Conservation (phyloP, 2,113 vertebrate species). For the Muscicapa adusta region DNA sequence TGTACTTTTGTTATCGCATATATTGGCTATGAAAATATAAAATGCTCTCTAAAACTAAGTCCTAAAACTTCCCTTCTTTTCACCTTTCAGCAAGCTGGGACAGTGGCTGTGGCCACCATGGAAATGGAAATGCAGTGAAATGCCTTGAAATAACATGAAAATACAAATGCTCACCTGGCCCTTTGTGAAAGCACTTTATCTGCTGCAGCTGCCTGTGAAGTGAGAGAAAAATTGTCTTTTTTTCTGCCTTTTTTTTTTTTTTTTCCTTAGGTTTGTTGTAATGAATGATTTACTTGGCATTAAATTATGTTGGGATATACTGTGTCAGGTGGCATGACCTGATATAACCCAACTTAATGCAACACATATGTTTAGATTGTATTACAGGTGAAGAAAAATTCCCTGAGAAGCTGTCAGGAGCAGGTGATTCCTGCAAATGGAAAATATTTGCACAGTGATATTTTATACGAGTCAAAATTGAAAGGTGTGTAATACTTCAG, state of each 20-base stretch:
- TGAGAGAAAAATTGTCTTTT: not conserved
- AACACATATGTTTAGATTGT: constrained; percentile 76
- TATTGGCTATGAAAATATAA: not conserved
- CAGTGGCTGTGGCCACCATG: not conserved
- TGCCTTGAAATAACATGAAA: constrained; percentile 56
- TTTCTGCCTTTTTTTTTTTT: not conserved
- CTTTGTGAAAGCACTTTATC: constrained; percentile 63
- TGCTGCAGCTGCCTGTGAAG: constrained; percentile 70
- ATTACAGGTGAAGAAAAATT: constrained; percentile 69
- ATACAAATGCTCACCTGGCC: constrained; percentile 44
- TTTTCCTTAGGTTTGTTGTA: constrained; percentile 65
- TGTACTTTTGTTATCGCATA: not conserved
- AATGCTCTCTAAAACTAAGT: not conserved
- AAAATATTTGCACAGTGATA: constrained; percentile 69
- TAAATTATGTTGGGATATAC: constrained; percentile 72
- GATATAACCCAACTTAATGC: constrained; percentile 80
- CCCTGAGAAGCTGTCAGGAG: constrained; percentile 70
- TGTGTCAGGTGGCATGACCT: constrained; percentile 77
- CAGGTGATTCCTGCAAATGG: constrained; percentile 79
- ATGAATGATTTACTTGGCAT: constrained; percentile 65
- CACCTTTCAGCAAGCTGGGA: not conserved
- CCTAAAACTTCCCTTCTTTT: not conserved
- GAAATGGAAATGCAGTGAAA: constrained; percentile 47
- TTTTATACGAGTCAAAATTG: constrained; percentile 60
- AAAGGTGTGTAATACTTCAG: constrained; percentile 39